Base-by-base conservation (phyloP, 2,888 invertebrate genomes). In the Meteorus cinctellus region DNA sequence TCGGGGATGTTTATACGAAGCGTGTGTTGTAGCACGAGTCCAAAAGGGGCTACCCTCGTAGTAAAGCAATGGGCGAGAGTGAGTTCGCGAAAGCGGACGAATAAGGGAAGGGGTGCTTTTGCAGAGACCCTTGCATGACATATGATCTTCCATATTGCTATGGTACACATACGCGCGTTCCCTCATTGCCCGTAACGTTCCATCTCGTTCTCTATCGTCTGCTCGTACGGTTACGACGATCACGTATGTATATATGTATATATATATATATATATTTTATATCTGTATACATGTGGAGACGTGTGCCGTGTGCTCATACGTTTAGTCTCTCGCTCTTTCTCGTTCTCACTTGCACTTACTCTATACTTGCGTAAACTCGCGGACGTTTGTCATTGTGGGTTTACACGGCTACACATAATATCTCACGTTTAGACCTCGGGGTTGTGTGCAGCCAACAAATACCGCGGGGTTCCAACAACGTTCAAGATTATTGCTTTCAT, bases 101-200 rank as follows among this genome's bases (percentile, higher is more conserved):
- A 19, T 55, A 19, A 4, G 55, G 2, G n/a, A 19, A 19, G 55
- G 78, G 77, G 78, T 69, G 77, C 76, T 78, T 78, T 77, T 79
- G 80, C 79, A 79, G 83, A 81, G 78, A 82, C 84, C 83, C 85
- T 81, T 83, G 84, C 86, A 88, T 89, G 89, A 89, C 89, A 88
- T 89, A 89, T 89, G 89, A 89, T 89, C 89, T 88, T 84, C 88
- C 86, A 89, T 89, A 89, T 89, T 89, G 88, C 87, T 82, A 81
- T 76, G 83, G 83, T 79, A 81, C 80, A 82, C 80, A 84, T 82
- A 74, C 62, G 60, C 72, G 69, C 59, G 29, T 27, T 59, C 34
- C 31, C 34, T 59, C 68, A 55, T 55, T 55, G 55, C 24, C 59
- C 41, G 31, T 51, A 45, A 19, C 12, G 14, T 62, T 59, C 69